These are phyloP conservation scores for Cettia cetti DNA, from an alignment of 2,113 vertebrate species.

Conservation along the genomic window DNA sequence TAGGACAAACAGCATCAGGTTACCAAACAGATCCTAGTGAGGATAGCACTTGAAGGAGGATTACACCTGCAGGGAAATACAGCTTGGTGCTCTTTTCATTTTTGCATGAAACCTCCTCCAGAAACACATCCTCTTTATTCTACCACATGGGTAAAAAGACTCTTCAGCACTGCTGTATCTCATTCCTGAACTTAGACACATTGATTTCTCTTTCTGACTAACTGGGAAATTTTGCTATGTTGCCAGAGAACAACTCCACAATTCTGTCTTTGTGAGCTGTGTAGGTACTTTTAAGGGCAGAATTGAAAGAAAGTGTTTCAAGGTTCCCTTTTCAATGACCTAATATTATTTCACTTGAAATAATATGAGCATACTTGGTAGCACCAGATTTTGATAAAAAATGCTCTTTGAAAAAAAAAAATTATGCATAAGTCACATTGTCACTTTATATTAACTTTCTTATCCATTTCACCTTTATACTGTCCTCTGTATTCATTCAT, in stretches of 20 bases:
- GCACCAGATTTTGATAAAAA: conserved; percentile 48
- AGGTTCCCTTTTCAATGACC: not conserved
- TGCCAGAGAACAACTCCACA: not conserved
- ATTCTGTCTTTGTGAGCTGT: not conserved
- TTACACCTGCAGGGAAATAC: not conserved
- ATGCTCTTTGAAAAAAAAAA: conserved; percentile 41
- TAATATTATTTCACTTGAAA: conserved; percentile 30
- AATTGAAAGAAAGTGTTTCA: not conserved
- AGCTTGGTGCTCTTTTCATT: not conserved
- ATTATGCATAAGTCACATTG: conserved; percentile 57
- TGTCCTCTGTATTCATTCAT: conserved; percentile 52
- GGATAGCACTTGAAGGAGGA: not conserved
- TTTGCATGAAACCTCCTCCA: not conserved
- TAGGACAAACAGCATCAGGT: not conserved
- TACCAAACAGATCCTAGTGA: not conserved
- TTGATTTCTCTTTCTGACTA: not conserved
- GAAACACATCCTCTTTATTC: not conserved
- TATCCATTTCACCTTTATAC: conserved; percentile 49
- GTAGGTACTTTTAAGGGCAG: not conserved
- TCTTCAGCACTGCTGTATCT: not conserved
- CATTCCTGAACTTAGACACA: not conserved
- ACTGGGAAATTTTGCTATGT: not conserved
- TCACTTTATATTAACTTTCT: conserved; percentile 63
- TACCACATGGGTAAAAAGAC: not conserved
- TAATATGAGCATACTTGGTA: conserved; percentile 11